Conservation (phyloP, 2,888 invertebrate species). For the Subacronicta megacephala region DNA sequence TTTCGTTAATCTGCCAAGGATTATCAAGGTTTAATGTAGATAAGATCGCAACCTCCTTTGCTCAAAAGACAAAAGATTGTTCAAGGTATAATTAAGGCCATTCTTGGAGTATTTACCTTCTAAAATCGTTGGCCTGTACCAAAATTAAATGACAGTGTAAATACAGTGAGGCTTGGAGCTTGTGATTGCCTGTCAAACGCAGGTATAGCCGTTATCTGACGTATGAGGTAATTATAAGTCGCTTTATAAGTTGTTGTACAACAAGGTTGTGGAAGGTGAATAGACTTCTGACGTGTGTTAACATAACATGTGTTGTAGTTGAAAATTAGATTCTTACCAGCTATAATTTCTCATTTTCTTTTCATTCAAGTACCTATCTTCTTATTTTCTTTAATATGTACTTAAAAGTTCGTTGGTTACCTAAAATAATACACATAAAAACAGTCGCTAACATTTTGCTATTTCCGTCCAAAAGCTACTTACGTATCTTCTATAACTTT, state of each 20-base stretch:
- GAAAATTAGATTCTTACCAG: slow-evolving; percentile 13
- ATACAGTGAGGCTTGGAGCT: slow-evolving; percentile 47
- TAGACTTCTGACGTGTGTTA: slow-evolving; percentile 19
- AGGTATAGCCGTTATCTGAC: slow-evolving; percentile 66
- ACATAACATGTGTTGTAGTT: slow-evolving; percentile 9
- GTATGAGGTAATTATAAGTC: slow-evolving; percentile 67
- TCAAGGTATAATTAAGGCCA: slow-evolving; percentile 49
- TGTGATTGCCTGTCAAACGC: slow-evolving; percentile 72
- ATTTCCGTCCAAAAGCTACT: slow-evolving; percentile 20
- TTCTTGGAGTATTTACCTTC: slow-evolving; percentile 47
- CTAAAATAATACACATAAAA: slow-evolving; percentile 28
- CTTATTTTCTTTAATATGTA: slow-evolving; percentile 20
- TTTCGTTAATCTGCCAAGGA: slow-evolving; percentile 42
- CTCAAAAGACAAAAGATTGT: slow-evolving; percentile 53
- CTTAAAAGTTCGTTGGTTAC: slow-evolving; percentile 24
- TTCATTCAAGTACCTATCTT: slow-evolving; percentile 11
- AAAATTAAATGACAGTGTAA: slow-evolving; percentile 60
- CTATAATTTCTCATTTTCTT: slow-evolving; percentile 11
- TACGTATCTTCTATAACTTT: slow-evolving; percentile 14
- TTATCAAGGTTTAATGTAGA: slow-evolving; percentile 54
- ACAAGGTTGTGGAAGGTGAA: slow-evolving; percentile 20
- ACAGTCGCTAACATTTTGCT: slow-evolving; percentile 21
- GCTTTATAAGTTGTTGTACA: slow-evolving; percentile 45
- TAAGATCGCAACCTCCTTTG: slow-evolving; percentile 50
- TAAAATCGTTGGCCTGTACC: slow-evolving; percentile 44